Evolutionary conservation across 2,113 vertebrate genomes (phyloP).

Genomic region (Trematocara marginatum): DNA sequence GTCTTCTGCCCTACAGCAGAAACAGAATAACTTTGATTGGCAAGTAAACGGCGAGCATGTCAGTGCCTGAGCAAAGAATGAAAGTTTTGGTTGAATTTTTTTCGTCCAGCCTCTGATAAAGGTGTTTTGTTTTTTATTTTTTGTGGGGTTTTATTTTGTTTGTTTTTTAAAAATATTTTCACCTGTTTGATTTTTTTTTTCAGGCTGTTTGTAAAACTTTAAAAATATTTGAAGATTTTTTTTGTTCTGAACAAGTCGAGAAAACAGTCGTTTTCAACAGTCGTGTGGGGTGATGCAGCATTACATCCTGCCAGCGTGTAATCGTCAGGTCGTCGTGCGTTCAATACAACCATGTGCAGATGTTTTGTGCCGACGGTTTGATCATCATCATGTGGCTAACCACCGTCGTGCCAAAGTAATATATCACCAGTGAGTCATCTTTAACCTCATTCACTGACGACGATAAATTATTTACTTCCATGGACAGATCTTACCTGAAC

Average conservation of each 20-base stretch:
- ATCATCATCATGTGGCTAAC: neutral
- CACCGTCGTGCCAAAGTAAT: neutral
- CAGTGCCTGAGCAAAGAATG: neutral
- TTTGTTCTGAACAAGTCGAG: constrained; percentile 20
- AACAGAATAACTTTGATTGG: neutral
- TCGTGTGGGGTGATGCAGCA: no score
- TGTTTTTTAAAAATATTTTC: neutral
- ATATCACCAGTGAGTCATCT: neutral
- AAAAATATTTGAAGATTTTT: neutral
- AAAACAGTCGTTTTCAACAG: neutral
- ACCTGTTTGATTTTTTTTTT: constrained; percentile 33
- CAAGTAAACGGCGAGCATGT: neutral
- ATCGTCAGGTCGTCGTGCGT: neutral
- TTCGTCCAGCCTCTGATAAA: neutral
- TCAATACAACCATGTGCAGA: neutral
- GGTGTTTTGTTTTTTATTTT: neutral
- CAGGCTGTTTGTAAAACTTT: constrained; percentile 31
- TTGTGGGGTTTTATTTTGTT: neutral
- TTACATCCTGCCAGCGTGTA: neutral
- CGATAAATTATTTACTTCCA: neutral
- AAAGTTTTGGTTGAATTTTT: neutral
- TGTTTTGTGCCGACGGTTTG: neutral
- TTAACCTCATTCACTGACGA: neutral
- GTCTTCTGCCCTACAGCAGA: neutral
- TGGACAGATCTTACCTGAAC: neutral